Conservation (phyloP, 2,113 vertebrate species). For the Hassar affinis region DNA sequence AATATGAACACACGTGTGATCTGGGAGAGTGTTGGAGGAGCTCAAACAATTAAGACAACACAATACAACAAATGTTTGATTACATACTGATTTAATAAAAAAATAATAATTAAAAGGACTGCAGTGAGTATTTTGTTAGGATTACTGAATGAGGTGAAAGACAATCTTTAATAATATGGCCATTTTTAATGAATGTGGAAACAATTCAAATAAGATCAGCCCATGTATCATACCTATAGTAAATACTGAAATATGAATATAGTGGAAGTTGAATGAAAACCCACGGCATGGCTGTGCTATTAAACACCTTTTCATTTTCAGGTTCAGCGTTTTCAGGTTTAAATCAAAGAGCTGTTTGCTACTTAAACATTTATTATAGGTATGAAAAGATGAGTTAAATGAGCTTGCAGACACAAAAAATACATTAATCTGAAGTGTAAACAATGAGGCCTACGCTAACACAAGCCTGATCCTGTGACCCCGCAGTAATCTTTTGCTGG, state of each 20-base stretch:
- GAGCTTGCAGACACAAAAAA: not conserved
- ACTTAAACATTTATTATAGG: not conserved
- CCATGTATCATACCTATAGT: not conserved
- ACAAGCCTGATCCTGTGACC: not conserved
- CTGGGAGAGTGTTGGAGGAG: not conserved
- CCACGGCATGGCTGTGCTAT: not conserved
- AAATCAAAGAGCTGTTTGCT: not conserved
- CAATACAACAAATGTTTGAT: not conserved
- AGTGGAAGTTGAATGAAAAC: not conserved
- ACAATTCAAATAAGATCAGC: not conserved
- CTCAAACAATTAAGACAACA: not conserved
- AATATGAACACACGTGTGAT: not conserved
- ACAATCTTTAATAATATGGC: not conserved
- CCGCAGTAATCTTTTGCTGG: not conserved
- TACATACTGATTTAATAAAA: not conserved
- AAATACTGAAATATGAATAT: not conserved
- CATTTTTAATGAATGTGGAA: not conserved
- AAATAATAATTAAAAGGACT: not conserved
- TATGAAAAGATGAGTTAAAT: not conserved
- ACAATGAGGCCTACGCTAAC: conserved; percentile 7
- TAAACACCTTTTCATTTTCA: not conserved
- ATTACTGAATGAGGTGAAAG: not conserved
- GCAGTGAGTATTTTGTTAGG: not conserved
- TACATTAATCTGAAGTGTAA: conserved; percentile 6
- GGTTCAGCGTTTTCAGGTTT: not conserved